Percentiles rank a stretch among this genome's conserved stretches.
These are phyloP conservation scores for Hippocampus guttulatus DNA, from an alignment of 2,113 vertebrate species.

Conservation along the genomic window DNA sequence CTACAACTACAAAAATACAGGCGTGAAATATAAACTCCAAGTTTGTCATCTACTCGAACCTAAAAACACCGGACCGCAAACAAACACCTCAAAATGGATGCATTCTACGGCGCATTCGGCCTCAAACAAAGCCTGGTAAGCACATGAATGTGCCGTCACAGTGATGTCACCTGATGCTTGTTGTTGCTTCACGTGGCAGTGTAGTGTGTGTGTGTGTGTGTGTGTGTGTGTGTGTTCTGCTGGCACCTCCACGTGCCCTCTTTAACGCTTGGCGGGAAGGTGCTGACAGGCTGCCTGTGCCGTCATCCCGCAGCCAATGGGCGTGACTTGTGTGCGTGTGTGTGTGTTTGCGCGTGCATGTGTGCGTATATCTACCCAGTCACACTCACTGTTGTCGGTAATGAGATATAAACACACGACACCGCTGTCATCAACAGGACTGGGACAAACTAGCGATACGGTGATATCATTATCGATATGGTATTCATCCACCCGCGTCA, in stretches of 20 bases:
- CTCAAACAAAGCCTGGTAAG: neutral
- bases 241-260: conserved; percentile 61
- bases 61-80: too few species aligned
- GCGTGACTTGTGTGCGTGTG: conserved; percentile 25
- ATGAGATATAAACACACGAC: neutral
- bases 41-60: too few species aligned
- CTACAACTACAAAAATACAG: too few species aligned
- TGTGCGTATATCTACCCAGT: neutral
- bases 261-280: conserved; percentile 69
- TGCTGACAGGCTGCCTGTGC: conserved; percentile 60
- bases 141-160: neutral
- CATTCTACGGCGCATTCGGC: neutral
- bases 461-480: too few species aligned
- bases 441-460: too few species aligned
- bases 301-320: conserved; percentile 55
- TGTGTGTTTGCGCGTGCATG: conserved; percentile 23
- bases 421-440: too few species aligned
- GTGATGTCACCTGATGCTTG: conserved; percentile 1
- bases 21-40: too few species aligned
- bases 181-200: neutral
- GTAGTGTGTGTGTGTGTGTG: neutral
- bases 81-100: neutral
- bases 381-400: neutral
- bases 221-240: conserved; percentile 38
- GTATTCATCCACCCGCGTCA: too few species aligned